Evolutionary conservation across 2,888 invertebrate genomes (phyloP), one percentile per base, ranked within the genome.

Genomic region (Euplagia quadripunctaria): DNA sequence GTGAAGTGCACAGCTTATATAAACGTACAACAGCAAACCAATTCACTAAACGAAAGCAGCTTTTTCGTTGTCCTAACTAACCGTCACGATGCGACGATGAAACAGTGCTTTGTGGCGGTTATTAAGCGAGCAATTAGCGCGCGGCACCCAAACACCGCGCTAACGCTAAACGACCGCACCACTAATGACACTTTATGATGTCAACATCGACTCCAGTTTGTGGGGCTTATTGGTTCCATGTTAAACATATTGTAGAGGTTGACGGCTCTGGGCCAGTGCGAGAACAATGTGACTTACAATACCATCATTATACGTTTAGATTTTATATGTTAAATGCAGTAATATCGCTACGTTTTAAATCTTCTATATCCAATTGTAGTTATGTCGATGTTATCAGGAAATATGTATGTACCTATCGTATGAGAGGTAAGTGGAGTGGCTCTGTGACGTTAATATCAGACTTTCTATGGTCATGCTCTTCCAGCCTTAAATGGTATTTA

Each of bases 141-240:
- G 61, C 20, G 61, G 61, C 31, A 16, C n/a, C 58, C 31, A 31
- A 31, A 31, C 31, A 31, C 31, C 31, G 31, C 64, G 64, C 69
- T 69, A 71, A 71, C 71, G 68, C 71, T 68, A 63, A 68, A 64
- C 67, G 61, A 72, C 42, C 71, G 64, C 58, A 58, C 67, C 68
- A 63, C 64, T 74, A 68, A 68, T 58, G 43, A 43, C 42, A 43
- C 16, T 20, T 68, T 68, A 68, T 43, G 55, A 74, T 31, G 65
- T 63, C 64, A 70, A 74, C 72, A 64, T 67, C 12, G 55, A 64
- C 31, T 72, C 52, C 12, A 55, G 64, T 68, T 64, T 64, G 64
- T 43, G 49, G 43, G 14, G 58, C 55, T 71, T 51, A 71, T 67
- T 71, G 67, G 61, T 12, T 51, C 41, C 12, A 16, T 14, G 49